Base-by-base conservation (phyloP, 2,888 invertebrate genomes). In the Megaustenia siamemsis region DNA sequence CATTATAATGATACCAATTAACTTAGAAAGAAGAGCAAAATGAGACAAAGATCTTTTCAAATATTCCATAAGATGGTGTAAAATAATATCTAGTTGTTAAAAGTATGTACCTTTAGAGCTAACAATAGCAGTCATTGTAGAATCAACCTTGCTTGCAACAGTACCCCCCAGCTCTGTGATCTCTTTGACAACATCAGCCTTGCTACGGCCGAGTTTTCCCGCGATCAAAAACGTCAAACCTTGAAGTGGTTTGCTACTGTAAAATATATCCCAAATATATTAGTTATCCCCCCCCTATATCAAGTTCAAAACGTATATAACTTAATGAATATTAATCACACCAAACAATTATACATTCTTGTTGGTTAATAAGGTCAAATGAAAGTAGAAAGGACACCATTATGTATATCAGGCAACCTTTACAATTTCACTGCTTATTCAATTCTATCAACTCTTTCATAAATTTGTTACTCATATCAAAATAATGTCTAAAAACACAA, bases 141-240 rank as follows among this genome's bases (percentile, higher is more conserved):
- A 95, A 5, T 95, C 90, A 38, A 97, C 94, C 93, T 96, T 96
- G 4, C 95, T 95, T 0, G 95, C 95, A 0, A 97, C 95, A 87
- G 95, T 95, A 0, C 98, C 98, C 0, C 98, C 98, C 80, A 97
- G 93, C 86, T 95, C 95, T 38, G 95, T 92, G 68, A 99, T 73
- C 71, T 96, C 95, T 63, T 95, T 95, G 89, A 96, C 97, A 0
- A 97, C 89, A 0, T 95, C 95, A 0, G 96, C 95, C 84, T 56
- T 95, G 93, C 53, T 95, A 93, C 83, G 95, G 18, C 68, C 84
- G 15, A 90, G 88, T 82, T 93, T 93, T 6, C 94, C 94, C 73
- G 93, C 94, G 40, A 97, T 92, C 63, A 96, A 96, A 94, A 98
- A 97, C 91, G 96, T 96, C 94, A 98, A 96, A 86, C 97, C 96